These are phyloP conservation scores for Falco peregrinus DNA, from an alignment of 2,797 vertebrate genomes.

Conservation along the genomic window DNA sequence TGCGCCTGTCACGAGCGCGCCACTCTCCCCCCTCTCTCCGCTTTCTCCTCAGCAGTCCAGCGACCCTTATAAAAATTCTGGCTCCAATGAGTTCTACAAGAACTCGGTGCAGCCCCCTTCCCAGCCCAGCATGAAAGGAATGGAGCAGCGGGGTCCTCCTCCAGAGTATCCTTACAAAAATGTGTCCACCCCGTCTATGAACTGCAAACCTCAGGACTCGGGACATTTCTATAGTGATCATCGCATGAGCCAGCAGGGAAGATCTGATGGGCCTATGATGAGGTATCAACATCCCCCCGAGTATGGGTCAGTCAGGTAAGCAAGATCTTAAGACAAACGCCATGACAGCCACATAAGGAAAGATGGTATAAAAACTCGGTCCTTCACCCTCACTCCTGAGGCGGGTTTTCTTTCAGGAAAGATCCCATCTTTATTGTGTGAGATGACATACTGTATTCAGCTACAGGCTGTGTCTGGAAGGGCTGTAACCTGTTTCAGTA, in stretches of 20 bases:
- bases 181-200: constrained; percentile 81
- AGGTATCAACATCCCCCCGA: constrained; percentile 97
- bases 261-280: constrained; percentile 88
- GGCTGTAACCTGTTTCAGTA: background rate
- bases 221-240: constrained; percentile 89
- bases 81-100: constrained; percentile 90
- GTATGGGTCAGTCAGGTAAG: constrained; percentile 95
- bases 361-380: background rate
- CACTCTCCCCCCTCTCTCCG: constrained; percentile 85
- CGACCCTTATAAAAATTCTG: constrained; percentile 81
- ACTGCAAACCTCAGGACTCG: constrained; percentile 86
- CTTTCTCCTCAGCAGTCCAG: constrained; percentile 87
- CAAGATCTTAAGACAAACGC: background rate
- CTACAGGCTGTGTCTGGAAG: background rate
- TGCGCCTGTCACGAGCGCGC: constrained; percentile 89
- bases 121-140: constrained; percentile 77
- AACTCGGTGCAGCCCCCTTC: constrained; percentile 74
- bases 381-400: background rate
- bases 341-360: fast-evolving
- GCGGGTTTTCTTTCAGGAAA: background rate
- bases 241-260: constrained; percentile 84
- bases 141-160: constrained; percentile 90
- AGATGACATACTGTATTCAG: background rate
- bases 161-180: constrained; percentile 96
- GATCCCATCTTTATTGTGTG: background rate